Percentiles rank a stretch among this genome's conserved stretches.
Evolutionary conservation across 2,888 invertebrate species (phyloP).

Genomic region (Nomada fabriciana): DNA sequence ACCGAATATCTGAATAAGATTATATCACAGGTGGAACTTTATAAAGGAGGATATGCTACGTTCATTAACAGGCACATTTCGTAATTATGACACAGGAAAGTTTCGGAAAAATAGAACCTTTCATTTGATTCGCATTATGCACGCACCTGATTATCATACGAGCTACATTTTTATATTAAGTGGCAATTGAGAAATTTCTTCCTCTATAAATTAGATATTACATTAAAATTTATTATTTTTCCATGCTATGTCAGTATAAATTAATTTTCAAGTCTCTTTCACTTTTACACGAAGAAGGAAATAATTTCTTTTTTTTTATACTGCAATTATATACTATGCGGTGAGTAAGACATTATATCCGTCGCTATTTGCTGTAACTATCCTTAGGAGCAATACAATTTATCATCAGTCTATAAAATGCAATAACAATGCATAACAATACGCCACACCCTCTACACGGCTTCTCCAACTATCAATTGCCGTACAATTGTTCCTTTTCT

Average conservation of each 20-base stretch:
- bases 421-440: constrained; percentile 80
- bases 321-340: constrained; percentile 12
- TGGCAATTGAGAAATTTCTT: constrained; percentile 31
- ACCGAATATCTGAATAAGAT: constrained; percentile 41
- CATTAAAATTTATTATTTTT: constrained; percentile 28
- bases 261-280: constrained; percentile 8
- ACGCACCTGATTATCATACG: constrained; percentile 15
- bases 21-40: constrained; percentile 68
- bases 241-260: constrained; percentile 29
- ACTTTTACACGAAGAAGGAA: constrained; percentile 11
- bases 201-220: constrained; percentile 26
- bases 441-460: constrained; percentile 71
- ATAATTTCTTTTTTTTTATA: constrained; percentile 23
- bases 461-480: constrained; percentile 43
- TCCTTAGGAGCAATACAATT: constrained; percentile 57
- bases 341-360: constrained; percentile 27
- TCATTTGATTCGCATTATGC: constrained; percentile 12
- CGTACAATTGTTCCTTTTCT: constrained; percentile 44
- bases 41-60: constrained; percentile 26
- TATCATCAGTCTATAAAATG: constrained; percentile 78
- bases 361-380: constrained; percentile 41
- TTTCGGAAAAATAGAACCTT: constrained; percentile 21
- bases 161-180: constrained; percentile 27
- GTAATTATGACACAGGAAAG: constrained; percentile 34
- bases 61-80: constrained; percentile 24